Percentiles rank a stretch among this genome's conserved stretches.
phyloP scores from a whole-genome alignment of 2,888 invertebrate genomes.

The Camponotus fellah region DNA sequence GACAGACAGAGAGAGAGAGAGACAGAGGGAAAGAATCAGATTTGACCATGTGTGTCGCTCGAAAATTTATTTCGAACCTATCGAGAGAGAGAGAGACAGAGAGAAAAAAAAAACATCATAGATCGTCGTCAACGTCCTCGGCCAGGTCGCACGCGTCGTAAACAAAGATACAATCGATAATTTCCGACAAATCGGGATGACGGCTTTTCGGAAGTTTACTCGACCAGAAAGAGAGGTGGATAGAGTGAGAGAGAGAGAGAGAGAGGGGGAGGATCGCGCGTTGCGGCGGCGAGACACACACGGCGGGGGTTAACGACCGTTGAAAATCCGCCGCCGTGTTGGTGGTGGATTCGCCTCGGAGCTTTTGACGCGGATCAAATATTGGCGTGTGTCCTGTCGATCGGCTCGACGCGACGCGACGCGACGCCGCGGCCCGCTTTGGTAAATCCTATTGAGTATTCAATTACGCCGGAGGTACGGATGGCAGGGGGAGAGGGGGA shows the following conservation, averaged over 20 bases:
- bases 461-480: conserved; percentile 69
- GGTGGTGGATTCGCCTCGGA: conserved; percentile 66
- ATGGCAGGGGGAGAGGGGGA: conserved; percentile 26
- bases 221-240: conserved; percentile 28
- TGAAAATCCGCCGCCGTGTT: conserved; percentile 66
- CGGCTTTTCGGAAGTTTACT: conserved; percentile 48
- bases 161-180: conserved; percentile 55
- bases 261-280: conserved; percentile 50
- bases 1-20: not conserved
- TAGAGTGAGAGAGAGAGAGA: conserved; percentile 11
- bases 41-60: not conserved
- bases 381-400: conserved; percentile 77
- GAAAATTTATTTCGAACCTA: not conserved
- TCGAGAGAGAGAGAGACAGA: not conserved
- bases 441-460: conserved; percentile 79
- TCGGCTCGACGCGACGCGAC: conserved; percentile 56
- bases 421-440: conserved; percentile 69
- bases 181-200: conserved; percentile 51
- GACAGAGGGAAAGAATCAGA: not conserved
- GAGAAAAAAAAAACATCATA: not conserved
- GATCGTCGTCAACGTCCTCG: not conserved
- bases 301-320: conserved; percentile 73
- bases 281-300: conserved; percentile 31
- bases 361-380: conserved; percentile 79
- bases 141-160: conserved; percentile 32